Conservation (phyloP, 2,113 vertebrate species). For the Paramormyrops kingsleyae region DNA sequence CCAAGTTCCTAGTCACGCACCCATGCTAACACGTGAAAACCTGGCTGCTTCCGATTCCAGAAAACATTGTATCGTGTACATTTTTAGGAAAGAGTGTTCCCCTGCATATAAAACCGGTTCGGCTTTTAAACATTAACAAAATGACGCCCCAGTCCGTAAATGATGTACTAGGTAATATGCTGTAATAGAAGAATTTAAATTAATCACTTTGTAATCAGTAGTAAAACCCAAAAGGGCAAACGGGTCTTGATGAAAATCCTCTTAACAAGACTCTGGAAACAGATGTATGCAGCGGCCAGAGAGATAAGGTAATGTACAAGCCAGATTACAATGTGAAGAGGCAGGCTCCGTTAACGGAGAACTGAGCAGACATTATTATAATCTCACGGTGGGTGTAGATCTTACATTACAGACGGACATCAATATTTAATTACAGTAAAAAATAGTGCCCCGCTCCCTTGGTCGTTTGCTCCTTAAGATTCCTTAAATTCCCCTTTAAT, state of each 20-base stretch:
- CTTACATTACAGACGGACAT: neutral
- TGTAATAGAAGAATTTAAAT: neutral
- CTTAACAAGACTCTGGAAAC: neutral
- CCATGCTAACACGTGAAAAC: neutral
- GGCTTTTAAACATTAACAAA: neutral
- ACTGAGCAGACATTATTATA: neutral
- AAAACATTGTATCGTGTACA: neutral
- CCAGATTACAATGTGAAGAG: neutral
- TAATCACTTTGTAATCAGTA: neutral
- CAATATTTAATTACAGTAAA: conserved; percentile 16
- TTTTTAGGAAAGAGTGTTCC: neutral
- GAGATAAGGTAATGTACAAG: neutral
- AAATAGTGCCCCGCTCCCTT: neutral
- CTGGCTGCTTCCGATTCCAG: neutral
- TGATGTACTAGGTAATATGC: neutral
- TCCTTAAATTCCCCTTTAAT: neutral
- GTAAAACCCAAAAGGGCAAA: neutral
- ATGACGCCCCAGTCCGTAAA: neutral
- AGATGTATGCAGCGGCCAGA: neutral
- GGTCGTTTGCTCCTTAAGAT: neutral
- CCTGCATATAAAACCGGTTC: neutral
- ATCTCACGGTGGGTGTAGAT: neutral
- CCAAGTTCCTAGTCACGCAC: neutral
- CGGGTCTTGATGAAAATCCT: neutral
- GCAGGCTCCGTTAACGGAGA: neutral